These are phyloP conservation scores for Oreamnos americanus DNA, from an alignment of 2,113 vertebrate genomes.

Conservation along the genomic window DNA sequence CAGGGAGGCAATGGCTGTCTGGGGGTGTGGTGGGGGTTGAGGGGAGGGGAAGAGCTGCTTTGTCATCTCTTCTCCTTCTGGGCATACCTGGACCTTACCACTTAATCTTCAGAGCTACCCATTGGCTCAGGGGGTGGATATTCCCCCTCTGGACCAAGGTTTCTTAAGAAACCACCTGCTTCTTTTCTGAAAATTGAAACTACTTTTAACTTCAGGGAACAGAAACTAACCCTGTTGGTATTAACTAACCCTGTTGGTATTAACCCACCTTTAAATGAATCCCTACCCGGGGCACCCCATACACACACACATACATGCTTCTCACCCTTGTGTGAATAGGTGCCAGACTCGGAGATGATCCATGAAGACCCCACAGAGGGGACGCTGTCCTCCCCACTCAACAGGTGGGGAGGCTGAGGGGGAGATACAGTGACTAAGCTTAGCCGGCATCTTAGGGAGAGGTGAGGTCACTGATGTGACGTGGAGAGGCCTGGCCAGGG, in stretches of 20 bases:
- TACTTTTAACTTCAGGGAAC: not conserved
- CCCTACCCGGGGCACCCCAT: not conserved
- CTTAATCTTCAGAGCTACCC: not conserved
- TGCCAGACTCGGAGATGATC: not conserved
- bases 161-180: slow-evolving; percentile 32
- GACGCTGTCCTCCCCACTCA: not conserved
- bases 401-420: not conserved
- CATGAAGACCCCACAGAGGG: not conserved
- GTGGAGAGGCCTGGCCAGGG: not conserved
- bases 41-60: not conserved
- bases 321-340: not conserved
- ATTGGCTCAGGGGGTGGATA: no score
- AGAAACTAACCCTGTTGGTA: not conserved
- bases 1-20: not conserved
- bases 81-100: not conserved
- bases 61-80: not conserved
- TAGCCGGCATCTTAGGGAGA: not conserved
- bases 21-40: not conserved
- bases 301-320: not conserved
- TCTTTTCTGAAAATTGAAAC: slow-evolving; percentile 49
- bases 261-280: not conserved
- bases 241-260: not conserved
- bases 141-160: not conserved
- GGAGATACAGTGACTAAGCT: not conserved
- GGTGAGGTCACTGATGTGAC: not conserved